These are phyloP conservation scores for Archilochus colubris DNA, from an alignment of 2,113 vertebrate genomes.

Conservation along the genomic window DNA sequence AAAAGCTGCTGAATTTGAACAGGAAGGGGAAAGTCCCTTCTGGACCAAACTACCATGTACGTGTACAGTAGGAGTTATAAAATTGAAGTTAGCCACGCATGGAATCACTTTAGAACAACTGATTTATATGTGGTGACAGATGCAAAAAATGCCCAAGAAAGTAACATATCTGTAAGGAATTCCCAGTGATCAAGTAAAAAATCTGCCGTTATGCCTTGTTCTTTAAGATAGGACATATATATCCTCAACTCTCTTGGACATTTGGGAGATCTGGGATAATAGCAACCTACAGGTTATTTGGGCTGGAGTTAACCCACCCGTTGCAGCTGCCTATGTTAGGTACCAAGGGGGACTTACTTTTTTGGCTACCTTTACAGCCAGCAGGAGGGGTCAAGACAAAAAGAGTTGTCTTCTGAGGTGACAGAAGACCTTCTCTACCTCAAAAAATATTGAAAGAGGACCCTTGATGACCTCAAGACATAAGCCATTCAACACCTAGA, in stretches of 20 bases:
- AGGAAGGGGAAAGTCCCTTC: not conserved
- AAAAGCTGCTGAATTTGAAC: not conserved
- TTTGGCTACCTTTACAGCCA: not conserved
- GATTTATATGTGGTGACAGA: not conserved
- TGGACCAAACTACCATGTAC: not conserved
- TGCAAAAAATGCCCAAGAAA: not conserved
- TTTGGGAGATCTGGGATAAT: not conserved
- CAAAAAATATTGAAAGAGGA: not conserved
- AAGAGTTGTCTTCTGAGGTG: not conserved
- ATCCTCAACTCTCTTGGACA: not conserved
- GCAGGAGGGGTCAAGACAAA: fast-evolving
- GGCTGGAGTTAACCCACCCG: not conserved
- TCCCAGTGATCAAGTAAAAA: not conserved
- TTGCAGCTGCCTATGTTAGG: not conserved
- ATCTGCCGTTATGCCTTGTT: not conserved
- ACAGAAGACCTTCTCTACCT: not conserved
- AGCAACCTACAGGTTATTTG: not conserved
- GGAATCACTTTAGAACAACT: not conserved
- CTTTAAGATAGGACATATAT: not conserved
- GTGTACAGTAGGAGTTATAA: not conserved
- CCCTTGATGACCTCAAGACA: not conserved
- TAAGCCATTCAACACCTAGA: not conserved
- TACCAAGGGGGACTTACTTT: not conserved
- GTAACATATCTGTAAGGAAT: not conserved
- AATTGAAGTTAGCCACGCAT: not conserved